These are phyloP conservation scores for Lasius platythorax DNA, from an alignment of 2,888 invertebrate species.

Conservation along the genomic window DNA sequence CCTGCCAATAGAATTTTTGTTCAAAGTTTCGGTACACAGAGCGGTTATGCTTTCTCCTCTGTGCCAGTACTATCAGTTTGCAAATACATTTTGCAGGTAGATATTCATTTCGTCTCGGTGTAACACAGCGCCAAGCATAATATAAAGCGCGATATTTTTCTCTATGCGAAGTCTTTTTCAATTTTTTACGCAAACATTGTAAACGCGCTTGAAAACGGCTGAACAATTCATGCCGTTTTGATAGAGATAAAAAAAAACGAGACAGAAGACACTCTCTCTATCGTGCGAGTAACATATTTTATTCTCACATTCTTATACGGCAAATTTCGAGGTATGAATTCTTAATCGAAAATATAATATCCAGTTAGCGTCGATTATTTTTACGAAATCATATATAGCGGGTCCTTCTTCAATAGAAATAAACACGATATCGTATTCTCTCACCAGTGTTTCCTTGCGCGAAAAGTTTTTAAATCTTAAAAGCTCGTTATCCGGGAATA, in stretches of 20 bases:
- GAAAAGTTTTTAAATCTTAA: background rate
- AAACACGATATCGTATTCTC: background rate
- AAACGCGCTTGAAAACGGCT: background rate
- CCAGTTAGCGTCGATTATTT: background rate
- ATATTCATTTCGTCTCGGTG: slow-evolving; percentile 1
- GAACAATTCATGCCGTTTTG: background rate
- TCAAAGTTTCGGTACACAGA: slow-evolving; percentile 28
- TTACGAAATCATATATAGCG: background rate
- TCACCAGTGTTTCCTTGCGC: background rate
- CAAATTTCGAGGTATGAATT: background rate
- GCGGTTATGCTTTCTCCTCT: slow-evolving; percentile 14
- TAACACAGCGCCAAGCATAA: background rate
- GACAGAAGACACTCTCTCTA: background rate
- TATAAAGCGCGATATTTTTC: background rate
- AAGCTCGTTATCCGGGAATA: slow-evolving; percentile 7
- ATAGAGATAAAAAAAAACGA: slow-evolving; percentile 1
- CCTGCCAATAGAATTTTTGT: slow-evolving; percentile 31
- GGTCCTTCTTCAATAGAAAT: background rate
- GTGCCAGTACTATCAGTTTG: slow-evolving; percentile 11
- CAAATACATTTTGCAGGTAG: slow-evolving; percentile 40
- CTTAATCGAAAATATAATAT: background rate
- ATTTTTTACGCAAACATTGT: slow-evolving; percentile 15
- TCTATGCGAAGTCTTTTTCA: background rate
- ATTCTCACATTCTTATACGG: background rate
- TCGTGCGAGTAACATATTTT: background rate